Evolutionary conservation across 1,140 invertebrate genomes (phyloP).

Genomic region (Anastatus disparis): DNA sequence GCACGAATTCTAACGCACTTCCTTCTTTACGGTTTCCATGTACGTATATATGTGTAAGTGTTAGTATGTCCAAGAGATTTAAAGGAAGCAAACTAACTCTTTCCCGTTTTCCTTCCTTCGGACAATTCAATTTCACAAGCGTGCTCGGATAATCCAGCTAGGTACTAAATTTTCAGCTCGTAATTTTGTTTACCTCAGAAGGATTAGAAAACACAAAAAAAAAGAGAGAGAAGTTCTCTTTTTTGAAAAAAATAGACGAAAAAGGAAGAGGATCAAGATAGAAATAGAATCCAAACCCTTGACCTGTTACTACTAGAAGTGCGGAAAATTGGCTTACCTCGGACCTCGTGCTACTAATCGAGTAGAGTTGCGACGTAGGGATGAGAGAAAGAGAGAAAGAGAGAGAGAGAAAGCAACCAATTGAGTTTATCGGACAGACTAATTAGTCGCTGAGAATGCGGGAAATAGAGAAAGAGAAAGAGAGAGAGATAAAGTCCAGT

Average conservation of each 20-base stretch:
- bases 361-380: slow-evolving; percentile 22
- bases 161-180: slow-evolving; percentile 22
- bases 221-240: no score
- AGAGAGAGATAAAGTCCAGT: no score
- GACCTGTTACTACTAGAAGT: not conserved
- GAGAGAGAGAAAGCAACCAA: slow-evolving; percentile 41
- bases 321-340: slow-evolving; percentile 29
- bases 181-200: slow-evolving; percentile 14
- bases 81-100: slow-evolving; percentile 6
- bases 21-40: no score
- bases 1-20: slow-evolving; percentile 10
- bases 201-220: no score
- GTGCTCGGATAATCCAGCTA: not conserved
- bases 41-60: no score
- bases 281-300: not conserved
- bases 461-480: slow-evolving; percentile 40
- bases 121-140: slow-evolving; percentile 33
- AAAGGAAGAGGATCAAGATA: not conserved
- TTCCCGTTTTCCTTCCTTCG: not conserved
- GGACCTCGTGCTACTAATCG: slow-evolving; percentile 18
- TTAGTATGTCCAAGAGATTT: slow-evolving; percentile 3
- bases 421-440: slow-evolving; percentile 54
- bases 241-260: slow-evolving; percentile 3
- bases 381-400: slow-evolving; percentile 26
- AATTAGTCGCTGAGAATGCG: slow-evolving; percentile 53